Base-by-base conservation (phyloP, 2,797 vertebrate species). In the Cryptoprocta ferox region DNA sequence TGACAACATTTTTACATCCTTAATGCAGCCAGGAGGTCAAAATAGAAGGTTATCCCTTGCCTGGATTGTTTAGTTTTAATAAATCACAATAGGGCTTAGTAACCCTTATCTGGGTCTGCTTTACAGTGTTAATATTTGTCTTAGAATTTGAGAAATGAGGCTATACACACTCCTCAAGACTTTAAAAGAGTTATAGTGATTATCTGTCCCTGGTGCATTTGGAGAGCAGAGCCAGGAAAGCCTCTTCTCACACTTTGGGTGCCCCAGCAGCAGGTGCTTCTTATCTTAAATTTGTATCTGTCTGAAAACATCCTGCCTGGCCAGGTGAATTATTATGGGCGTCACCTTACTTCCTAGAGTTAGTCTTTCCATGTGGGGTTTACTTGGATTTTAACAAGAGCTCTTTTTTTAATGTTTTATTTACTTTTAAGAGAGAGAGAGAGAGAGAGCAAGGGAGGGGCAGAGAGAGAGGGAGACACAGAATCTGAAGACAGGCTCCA, bases 341-440 rank as follows among this genome's bases (percentile, higher is more conserved):
- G 5, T 63, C 50, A 48, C 32, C 37, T 92, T 71, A 28, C n/a
- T 85, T 93, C 37, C 50, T 68, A 37, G 4, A 42, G 6, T 79
- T 80, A 39, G 6, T 80, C 3, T 21, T 82, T 91, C 56, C 8
- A 16, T 45, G 15, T 70, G 66, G 73, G 6, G 86, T 92, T 94
- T 87, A 75, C 63, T 48, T 91, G 73, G 78, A 87, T 90, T 94
- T 94, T 88, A 75, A 35, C 4, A 88, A 48, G 59, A 86, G 71
- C 53, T 32, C 13, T 53, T 56, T 21, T 53, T 24, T 56, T 21
- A 56, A 56, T 21, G 2, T 56, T 56, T 56, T 59, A 8, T 59
- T 59, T 59, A 59, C 9, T 59, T 59, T 24, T 59, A 59, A 24
- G 56, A 59, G 56, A 59, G 56, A 24, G 56, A 59, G 21, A 59